Conservation (phyloP, 2,797 vertebrate species). For the Cossypha polioptera region DNA sequence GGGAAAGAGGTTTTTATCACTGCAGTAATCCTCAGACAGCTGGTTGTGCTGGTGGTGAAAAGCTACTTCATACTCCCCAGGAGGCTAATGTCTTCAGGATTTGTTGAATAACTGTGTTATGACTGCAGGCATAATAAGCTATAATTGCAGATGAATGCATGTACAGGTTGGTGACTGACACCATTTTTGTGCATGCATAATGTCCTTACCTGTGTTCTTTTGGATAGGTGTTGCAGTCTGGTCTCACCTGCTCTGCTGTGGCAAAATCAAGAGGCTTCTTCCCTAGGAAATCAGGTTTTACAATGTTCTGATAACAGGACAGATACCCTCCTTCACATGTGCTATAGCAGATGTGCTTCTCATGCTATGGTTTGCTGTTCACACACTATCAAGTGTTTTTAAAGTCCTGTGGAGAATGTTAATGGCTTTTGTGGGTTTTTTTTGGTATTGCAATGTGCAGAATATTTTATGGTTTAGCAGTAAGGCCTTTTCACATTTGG, state of each 20-base stretch:
- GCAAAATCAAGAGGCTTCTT: not conserved
- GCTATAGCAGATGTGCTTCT: not conserved
- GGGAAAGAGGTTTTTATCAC: not conserved
- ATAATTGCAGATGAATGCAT: conserved; percentile 29
- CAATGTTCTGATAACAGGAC: not conserved
- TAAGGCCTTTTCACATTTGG: not conserved
- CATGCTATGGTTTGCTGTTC: not conserved
- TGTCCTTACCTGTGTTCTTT: not conserved
- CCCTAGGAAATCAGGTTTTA: not conserved
- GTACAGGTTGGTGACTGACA: not conserved
- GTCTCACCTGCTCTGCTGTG: not conserved
- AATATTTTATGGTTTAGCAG: not conserved
- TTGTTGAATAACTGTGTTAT: conserved; percentile 47
- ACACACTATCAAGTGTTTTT: not conserved
- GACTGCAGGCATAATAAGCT: conserved; percentile 19
- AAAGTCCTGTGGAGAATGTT: not conserved
- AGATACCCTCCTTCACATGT: accelerated
- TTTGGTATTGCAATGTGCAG: not conserved
- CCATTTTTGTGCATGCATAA: not conserved
- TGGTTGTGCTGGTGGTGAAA: conserved; percentile 2
- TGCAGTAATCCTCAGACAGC: not conserved
- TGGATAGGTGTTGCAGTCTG: not conserved
- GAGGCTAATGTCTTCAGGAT: conserved; percentile 27
- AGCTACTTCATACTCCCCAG: conserved; percentile 22
- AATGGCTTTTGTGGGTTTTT: not conserved